phyloP scores from a whole-genome alignment of 2,113 vertebrate species.

The Xiphias gladius region DNA sequence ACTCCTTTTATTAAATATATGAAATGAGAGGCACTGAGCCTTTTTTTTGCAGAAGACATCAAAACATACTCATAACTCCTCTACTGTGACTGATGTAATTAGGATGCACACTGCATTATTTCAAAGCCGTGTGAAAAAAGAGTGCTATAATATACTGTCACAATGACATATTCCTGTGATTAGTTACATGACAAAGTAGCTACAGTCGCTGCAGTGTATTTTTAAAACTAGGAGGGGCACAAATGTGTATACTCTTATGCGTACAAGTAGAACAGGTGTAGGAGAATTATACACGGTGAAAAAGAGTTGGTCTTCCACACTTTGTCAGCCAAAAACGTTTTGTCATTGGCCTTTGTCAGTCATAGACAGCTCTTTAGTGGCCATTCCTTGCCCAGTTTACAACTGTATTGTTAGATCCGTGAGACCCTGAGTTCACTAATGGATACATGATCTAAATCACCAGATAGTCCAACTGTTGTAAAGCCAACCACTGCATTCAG shows the following conservation, averaged over 20 bases:
- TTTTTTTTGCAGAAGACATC: background rate
- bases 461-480: background rate
- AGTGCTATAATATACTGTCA: background rate
- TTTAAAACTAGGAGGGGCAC: background rate
- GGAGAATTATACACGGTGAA: background rate
- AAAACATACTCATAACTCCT: background rate
- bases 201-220: background rate
- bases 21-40: background rate
- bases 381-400: background rate
- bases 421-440: background rate
- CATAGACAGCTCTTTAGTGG: background rate
- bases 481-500: conserved; percentile 4
- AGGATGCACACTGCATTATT: background rate
- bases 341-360: background rate
- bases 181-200: background rate
- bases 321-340: background rate
- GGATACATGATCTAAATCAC: conserved; percentile 19
- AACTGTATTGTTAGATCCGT: background rate
- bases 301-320: background rate
- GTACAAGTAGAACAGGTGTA: conserved; percentile 22
- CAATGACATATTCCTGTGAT: background rate
- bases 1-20: background rate
- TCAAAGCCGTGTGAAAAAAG: background rate
- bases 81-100: background rate
- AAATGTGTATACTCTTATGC: background rate